phyloP scores from a whole-genome alignment of 2,797 vertebrate genomes.

The Acestrorhynchus altus region DNA sequence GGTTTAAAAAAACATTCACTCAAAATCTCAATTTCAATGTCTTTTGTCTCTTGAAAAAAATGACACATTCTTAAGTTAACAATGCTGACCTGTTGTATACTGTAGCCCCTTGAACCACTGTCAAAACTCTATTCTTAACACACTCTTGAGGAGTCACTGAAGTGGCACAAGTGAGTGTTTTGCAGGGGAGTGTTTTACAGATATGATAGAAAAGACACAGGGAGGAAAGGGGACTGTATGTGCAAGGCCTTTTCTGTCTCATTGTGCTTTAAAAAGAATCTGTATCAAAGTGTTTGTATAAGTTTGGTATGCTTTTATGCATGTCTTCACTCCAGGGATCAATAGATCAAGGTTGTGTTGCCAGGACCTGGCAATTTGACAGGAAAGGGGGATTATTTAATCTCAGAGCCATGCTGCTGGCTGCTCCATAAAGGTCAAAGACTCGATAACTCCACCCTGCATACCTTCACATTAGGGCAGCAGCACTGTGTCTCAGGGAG shows the following conservation, averaged over 20 bases:
- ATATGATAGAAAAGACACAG: background rate
- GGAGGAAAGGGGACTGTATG: background rate
- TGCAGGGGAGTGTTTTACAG: background rate
- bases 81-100: too few relatives aligned
- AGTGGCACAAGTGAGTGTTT: slow-evolving; percentile 22
- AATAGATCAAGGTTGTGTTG: slow-evolving; percentile 30
- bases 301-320: slow-evolving; percentile 7
- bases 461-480: slow-evolving; percentile 27
- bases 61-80: too few relatives aligned
- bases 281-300: background rate
- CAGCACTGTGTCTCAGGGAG: slow-evolving; percentile 16
- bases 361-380: slow-evolving; percentile 18
- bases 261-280: background rate
- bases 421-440: slow-evolving; percentile 50
- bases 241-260: background rate
- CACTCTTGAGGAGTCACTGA: slow-evolving; percentile 25
- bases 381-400: slow-evolving; percentile 51
- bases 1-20: too few relatives aligned
- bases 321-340: slow-evolving; percentile 29
- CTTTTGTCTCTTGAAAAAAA: too few relatives aligned
- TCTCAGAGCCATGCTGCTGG: slow-evolving; percentile 21
- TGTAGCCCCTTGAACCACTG: background rate
- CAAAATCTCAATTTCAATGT: too few relatives aligned
- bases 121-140: slow-evolving; percentile 13
- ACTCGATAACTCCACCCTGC: slow-evolving; percentile 39